Conservation (phyloP, 2,888 invertebrate species). For the Drosophila kanekoi region DNA sequence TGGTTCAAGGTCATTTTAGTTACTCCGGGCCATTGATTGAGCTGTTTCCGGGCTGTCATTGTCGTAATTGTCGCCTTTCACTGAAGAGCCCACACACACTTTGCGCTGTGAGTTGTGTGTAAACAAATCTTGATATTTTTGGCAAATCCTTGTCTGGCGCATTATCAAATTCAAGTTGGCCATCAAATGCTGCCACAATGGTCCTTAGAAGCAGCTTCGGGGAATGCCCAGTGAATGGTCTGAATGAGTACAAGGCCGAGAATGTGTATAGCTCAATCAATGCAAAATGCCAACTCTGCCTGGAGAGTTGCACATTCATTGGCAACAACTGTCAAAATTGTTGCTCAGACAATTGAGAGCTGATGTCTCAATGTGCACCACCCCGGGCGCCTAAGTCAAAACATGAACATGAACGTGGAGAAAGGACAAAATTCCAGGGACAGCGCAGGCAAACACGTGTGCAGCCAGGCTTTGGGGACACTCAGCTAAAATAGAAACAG, state of each 20-base stretch:
- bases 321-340: conserved; percentile 62
- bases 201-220: conserved; percentile 27
- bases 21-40: conserved; percentile 51
- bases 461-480: conserved; percentile 47
- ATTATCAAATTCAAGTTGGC: conserved; percentile 49
- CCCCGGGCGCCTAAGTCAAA: conserved; percentile 67
- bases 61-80: conserved; percentile 38
- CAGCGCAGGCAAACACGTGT: conserved; percentile 58
- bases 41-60: conserved; percentile 61
- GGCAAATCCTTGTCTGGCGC: conserved; percentile 29
- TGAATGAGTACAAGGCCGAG: conserved; percentile 32
- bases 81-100: conserved; percentile 52
- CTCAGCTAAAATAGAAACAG: conserved; percentile 26
- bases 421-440: conserved; percentile 27
- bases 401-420: conserved; percentile 53
- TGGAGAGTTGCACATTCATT: conserved; percentile 43
- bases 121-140: conserved; percentile 27
- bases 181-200: conserved; percentile 29
- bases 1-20: neutral
- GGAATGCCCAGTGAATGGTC: conserved; percentile 32
- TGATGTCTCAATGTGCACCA: conserved; percentile 73
- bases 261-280: conserved; percentile 67
- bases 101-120: conserved; percentile 19
- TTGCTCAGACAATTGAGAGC: conserved; percentile 44
- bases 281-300: conserved; percentile 60